phyloP scores from a whole-genome alignment of 2,888 invertebrate species.

The Drosophila meridiana region DNA sequence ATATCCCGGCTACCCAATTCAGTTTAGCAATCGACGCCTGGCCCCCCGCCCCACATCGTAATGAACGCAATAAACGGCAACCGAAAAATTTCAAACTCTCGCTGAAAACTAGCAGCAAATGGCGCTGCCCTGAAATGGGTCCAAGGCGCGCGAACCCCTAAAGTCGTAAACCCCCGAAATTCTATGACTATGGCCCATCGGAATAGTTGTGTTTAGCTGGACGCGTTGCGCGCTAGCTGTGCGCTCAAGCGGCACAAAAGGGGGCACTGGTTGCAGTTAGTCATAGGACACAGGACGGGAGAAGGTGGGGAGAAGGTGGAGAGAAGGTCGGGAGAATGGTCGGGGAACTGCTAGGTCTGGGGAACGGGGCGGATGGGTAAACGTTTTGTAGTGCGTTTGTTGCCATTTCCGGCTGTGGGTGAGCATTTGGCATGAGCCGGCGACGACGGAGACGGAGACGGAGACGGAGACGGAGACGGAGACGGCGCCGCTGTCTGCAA shows the following conservation, averaged over 20 bases:
- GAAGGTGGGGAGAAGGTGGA: too few relatives aligned
- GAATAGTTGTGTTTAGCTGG: conserved; percentile 19
- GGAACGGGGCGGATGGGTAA: conserved; percentile 15
- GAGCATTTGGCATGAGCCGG: conserved; percentile 26
- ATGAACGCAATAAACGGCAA: conserved; percentile 81
- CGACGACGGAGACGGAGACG: neutral
- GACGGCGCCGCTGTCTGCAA: conserved; percentile 52
- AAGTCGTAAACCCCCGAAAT: conserved; percentile 13
- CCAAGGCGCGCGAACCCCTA: conserved; percentile 15
- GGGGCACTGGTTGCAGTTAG: conserved; percentile 64
- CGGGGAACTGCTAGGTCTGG: too few relatives aligned
- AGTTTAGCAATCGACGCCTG: conserved; percentile 5
- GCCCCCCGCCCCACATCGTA: conserved; percentile 40
- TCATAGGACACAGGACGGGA: conserved; percentile 58
- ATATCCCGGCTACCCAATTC: neutral
- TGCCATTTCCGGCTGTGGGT: conserved; percentile 74
- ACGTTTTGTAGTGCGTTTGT: conserved; percentile 80
- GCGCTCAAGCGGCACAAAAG: conserved; percentile 64
- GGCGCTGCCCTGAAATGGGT: conserved; percentile 19
- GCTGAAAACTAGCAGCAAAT: conserved; percentile 27
- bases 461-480: conserved; percentile 14
- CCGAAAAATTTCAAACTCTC: conserved; percentile 74
- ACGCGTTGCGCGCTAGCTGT: conserved; percentile 45
- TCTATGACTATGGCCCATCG: conserved; percentile 3
- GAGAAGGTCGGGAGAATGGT: neutral